Evolutionary conservation across 2,888 invertebrate genomes (phyloP).

Genomic region (Exephanes ischioxanthus): DNA sequence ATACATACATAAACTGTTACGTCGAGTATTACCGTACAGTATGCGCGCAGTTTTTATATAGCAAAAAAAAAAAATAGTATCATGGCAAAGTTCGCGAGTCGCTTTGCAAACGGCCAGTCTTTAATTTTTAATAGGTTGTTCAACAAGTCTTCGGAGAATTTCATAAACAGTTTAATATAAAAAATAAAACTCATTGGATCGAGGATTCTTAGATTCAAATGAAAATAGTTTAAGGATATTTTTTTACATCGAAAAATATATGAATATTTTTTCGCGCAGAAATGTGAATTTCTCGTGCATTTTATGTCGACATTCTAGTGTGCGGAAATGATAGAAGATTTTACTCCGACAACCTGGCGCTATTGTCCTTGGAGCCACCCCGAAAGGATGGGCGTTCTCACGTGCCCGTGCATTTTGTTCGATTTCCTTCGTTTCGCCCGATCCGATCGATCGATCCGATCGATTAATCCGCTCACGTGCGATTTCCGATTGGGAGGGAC

Average conservation of each 20-base stretch:
- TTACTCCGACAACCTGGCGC: not conserved
- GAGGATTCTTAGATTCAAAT: not conserved
- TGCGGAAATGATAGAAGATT: not conserved
- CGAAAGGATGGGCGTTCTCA: not conserved
- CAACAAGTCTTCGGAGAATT: not conserved
- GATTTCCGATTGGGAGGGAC: conserved; percentile 54
- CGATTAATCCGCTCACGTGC: conserved; percentile 64
- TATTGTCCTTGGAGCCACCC: not conserved
- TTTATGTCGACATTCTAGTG: not conserved
- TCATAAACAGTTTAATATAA: not conserved
- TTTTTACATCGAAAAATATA: not conserved
- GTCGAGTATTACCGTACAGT: not conserved
- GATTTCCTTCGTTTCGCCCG: conserved; percentile 2
- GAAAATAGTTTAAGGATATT: not conserved
- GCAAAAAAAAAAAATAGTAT: not conserved
- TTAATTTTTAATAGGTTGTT: not conserved
- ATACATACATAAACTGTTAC: not conserved
- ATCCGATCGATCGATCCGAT: conserved; percentile 49
- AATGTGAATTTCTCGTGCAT: not conserved
- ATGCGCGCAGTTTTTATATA: not conserved
- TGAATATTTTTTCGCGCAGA: not conserved
- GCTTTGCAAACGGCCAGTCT: not conserved
- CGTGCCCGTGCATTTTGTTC: conserved; percentile 22
- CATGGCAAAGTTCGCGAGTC: not conserved
- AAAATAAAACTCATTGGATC: not conserved